phyloP scores from a whole-genome alignment of 2,888 invertebrate species.

The Galerucella nymphaeae region DNA sequence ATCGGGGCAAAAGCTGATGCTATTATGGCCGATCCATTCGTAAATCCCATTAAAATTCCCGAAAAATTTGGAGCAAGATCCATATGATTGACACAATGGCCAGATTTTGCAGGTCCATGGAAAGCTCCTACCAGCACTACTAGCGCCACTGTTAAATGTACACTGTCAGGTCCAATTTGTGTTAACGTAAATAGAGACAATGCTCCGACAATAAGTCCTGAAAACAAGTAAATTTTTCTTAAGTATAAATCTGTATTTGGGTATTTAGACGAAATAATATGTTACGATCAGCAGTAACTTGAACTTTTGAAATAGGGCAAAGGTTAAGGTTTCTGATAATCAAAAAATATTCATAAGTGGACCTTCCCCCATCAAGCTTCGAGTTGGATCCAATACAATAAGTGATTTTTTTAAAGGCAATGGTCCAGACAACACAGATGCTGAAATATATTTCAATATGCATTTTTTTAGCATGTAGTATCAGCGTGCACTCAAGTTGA shows the following conservation, averaged over 20 bases:
- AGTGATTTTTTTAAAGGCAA: no score
- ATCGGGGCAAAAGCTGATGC: constrained; percentile 83
- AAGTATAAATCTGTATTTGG: not conserved
- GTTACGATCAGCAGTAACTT: no score
- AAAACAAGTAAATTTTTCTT: constrained; percentile 55
- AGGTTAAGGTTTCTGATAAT: no score
- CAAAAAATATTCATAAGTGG: no score
- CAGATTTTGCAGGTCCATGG: constrained; percentile 79
- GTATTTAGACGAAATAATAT: no score
- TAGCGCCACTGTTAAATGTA: constrained; percentile 71
- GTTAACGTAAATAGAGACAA: constrained; percentile 72
- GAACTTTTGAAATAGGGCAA: no score
- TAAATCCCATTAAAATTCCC: constrained; percentile 85
- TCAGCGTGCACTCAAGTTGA: no score
- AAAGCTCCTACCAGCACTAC: constrained; percentile 78
- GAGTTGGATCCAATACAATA: no score
- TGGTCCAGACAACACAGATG: no score
- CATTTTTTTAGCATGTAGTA: no score
- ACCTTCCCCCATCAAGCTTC: no score
- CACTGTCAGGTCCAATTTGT: constrained; percentile 55
- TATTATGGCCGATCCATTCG: constrained; percentile 80
- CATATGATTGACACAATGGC: constrained; percentile 82
- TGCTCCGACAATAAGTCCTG: constrained; percentile 69
- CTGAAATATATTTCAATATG: no score
- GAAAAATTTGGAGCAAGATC: constrained; percentile 87